A percentile compares a stretch with the other conserved stretches of the same genome.
Conservation (phyloP, 2,113 vertebrate species). For the Prietella phreatophila region DNA sequence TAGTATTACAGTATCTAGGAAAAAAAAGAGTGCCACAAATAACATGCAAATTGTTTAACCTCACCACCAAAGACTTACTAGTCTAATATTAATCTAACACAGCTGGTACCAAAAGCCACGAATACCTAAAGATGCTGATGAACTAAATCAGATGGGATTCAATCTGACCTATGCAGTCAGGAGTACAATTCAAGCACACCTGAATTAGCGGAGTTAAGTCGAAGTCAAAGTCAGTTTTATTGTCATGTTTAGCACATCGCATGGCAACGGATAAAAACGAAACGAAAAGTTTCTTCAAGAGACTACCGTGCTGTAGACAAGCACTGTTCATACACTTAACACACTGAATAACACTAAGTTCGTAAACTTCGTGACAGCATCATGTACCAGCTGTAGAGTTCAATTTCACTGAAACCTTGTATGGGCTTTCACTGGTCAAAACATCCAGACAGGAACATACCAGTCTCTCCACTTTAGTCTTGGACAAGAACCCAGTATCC, state of each 20-base stretch:
- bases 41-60: not conserved
- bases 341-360: no score
- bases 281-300: no score
- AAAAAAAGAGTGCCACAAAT: not conserved
- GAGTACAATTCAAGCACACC: not conserved
- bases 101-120: not conserved
- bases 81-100: not conserved
- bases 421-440: not conserved
- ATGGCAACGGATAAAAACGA: no score
- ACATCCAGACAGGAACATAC: not conserved
- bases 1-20: not conserved
- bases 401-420: no score
- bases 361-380: not conserved
- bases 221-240: no score
- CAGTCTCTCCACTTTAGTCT: conserved; percentile 9
- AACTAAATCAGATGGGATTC: not conserved
- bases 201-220: not conserved
- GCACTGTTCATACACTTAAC: no score
- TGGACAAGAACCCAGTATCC: not conserved
- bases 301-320: no score
- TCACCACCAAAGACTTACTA: not conserved
- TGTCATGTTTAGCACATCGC: no score
- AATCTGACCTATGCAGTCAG: not conserved
- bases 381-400: not conserved
- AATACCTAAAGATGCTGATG: not conserved